Evolutionary conservation across 2,888 invertebrate species (phyloP).

Genomic region (Agrilus biguttatus): DNA sequence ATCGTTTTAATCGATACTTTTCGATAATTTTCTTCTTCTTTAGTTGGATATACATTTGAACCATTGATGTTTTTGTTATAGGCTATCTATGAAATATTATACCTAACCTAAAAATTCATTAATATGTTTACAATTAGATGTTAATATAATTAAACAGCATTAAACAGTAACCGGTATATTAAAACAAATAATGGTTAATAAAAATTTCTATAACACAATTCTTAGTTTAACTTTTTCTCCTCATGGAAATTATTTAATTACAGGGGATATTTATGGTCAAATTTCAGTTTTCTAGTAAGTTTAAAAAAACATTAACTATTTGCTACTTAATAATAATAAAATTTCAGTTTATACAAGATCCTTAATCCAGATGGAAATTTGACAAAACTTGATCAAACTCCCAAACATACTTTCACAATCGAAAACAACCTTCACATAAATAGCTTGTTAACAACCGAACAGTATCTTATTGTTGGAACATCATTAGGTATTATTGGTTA

Average conservation of each 20-base stretch:
- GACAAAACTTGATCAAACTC: constrained; percentile 41
- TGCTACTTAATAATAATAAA: neutral
- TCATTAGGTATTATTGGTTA: constrained; percentile 63
- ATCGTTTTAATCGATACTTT: too few relatives aligned
- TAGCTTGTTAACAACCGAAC: constrained; percentile 48
- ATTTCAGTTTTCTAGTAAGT: constrained; percentile 71
- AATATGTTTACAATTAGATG: too few relatives aligned
- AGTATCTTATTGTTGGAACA: constrained; percentile 59
- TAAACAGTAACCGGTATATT: too few relatives aligned
- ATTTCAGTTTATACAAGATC: constrained; percentile 42
- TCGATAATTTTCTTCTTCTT: too few relatives aligned
- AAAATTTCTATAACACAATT: constrained; percentile 65
- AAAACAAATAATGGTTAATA: constrained; percentile 25
- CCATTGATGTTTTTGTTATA: too few relatives aligned
- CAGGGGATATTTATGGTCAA: constrained; percentile 74
- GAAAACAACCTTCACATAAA: constrained; percentile 51
- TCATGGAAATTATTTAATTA: constrained; percentile 67
- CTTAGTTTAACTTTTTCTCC: constrained; percentile 70
- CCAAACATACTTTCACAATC: constrained; percentile 46
- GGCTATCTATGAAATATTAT: too few relatives aligned
- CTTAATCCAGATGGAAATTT: constrained; percentile 41
- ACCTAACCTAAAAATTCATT: too few relatives aligned
- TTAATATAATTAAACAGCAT: too few relatives aligned
- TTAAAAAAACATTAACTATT: too few relatives aligned
- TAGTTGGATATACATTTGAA: too few relatives aligned